Conservation (phyloP, 2,888 invertebrate genomes). For the Eupsilia transversa region DNA sequence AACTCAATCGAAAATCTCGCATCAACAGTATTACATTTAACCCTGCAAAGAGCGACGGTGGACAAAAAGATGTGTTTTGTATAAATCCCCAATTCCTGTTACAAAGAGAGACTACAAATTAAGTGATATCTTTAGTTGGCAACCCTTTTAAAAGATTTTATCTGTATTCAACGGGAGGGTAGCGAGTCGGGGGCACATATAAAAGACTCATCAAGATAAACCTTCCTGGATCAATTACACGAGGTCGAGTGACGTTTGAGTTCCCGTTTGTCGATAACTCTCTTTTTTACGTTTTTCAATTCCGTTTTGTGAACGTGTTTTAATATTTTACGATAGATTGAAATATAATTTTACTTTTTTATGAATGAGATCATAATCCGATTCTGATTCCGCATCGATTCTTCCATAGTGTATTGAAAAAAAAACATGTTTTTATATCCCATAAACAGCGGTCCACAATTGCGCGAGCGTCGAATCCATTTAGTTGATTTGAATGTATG, state of each 20-base stretch:
- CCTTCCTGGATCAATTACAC: constrained; percentile 90
- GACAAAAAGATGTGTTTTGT: constrained; percentile 81
- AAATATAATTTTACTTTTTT: constrained; percentile 57
- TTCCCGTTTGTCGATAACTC: constrained; percentile 83
- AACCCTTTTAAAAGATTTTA: constrained; percentile 90
- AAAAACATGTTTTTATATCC: constrained; percentile 71
- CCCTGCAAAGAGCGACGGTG: constrained; percentile 75
- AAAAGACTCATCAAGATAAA: constrained; percentile 90
- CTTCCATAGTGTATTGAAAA: constrained; percentile 60
- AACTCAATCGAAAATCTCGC: constrained; percentile 79
- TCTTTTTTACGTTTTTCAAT: constrained; percentile 76
- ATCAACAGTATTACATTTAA: constrained; percentile 67
- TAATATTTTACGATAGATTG: constrained; percentile 62
- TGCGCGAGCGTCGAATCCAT: constrained; percentile 78
- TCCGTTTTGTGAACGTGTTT: constrained; percentile 71
- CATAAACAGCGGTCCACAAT: constrained; percentile 77
- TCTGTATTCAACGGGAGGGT: constrained; percentile 86
- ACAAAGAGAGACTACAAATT: constrained; percentile 90
- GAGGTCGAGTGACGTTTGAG: constrained; percentile 85
- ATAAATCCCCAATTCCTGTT: constrained; percentile 84
- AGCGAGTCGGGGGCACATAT: constrained; percentile 87
- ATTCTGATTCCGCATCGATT: constrained; percentile 75
- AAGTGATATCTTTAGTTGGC: constrained; percentile 90
- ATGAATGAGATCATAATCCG: constrained; percentile 72
- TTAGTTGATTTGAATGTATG: constrained; percentile 80